A percentile compares a stretch with the other conserved stretches of the same genome.
Evolutionary conservation across 2,113 vertebrate species (phyloP).

Genomic region (Ammospiza caudacuta): DNA sequence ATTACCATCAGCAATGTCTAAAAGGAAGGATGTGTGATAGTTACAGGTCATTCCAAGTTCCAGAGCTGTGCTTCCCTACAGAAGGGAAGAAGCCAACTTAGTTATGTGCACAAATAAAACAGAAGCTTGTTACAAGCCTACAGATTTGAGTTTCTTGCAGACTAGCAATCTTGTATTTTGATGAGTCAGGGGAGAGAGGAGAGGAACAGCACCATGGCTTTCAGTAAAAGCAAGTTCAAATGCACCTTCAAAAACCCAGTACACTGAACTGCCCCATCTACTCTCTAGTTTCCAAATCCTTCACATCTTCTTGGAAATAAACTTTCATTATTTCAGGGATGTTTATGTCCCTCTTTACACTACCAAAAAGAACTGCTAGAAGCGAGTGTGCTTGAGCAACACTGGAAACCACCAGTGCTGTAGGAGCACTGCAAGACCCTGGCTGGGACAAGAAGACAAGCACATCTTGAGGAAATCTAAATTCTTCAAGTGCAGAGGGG

Average conservation of each 20-base stretch:
- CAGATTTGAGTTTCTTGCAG: neutral
- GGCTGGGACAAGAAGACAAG: neutral
- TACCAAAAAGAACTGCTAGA: neutral
- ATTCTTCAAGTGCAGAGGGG: neutral
- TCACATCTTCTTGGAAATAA: neutral
- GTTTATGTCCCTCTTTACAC: neutral
- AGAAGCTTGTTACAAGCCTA: neutral
- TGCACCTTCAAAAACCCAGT: neutral
- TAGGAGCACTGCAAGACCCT: neutral
- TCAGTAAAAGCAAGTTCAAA: neutral
- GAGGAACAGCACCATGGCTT: neutral
- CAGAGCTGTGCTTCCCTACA: neutral
- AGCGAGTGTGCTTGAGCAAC: fast-evolving
- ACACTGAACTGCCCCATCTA: neutral
- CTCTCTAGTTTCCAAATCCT: neutral
- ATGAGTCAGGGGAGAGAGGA: neutral
- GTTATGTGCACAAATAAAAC: fast-evolving
- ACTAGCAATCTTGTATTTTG: neutral
- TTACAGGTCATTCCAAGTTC: neutral
- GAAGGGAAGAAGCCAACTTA: neutral
- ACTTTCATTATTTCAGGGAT: neutral
- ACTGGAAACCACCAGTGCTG: neutral
- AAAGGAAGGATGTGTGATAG: neutral
- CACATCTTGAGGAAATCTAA: neutral
- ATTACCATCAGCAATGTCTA: neutral